Evolutionary conservation across 2,113 vertebrate species (phyloP), one percentile per base, ranked within the genome.

Genomic region (Columba livia): DNA sequence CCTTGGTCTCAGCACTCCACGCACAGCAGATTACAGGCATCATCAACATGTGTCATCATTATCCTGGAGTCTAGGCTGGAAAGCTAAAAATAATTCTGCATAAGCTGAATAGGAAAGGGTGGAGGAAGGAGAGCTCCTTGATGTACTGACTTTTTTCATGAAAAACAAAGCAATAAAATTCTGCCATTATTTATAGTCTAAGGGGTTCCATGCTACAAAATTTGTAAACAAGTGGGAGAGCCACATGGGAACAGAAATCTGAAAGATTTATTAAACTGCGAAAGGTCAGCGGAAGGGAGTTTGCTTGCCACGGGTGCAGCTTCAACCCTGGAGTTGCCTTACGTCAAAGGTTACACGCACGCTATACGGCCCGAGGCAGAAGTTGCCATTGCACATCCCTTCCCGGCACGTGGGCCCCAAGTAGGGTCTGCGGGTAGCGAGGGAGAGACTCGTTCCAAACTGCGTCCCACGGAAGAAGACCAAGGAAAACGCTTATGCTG

Each of bases 231-330:
- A 93, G 74, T 79, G 74, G 48, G 80, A 90, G 61, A 94, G 57
- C 89, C 94, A 28, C 89, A 62, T 51, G 93, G 95, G 94, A 94
- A 79, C 20, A 89, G 74, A 48, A 86, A 56, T 56, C 88, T 93
- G 93, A 95, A 95, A 91, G 75, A 88, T 85, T 91, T 93, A 91
- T 96, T 88, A 78, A 91, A 53, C 54, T 79, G 17, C 77, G 83
- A 96, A 96, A 97, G 95, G 96, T 94, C 96, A 95, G 84, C 92
- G 93, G 93, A 97, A 97, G 85, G 92, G 94, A 96, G 93, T 91
- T 95, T 97, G 94, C 89, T 58, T 70, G 82, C 73, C 5, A n/a
- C 69, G 77, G 48, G 71, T 58, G 82, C 81, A 90, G 89, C 87
- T 95, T 81, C 85, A 78, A 13, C 88, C 93, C 85, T 75, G 83